Evolutionary conservation across 2,888 invertebrate genomes (phyloP).

Genomic region (Zhuqinia jingwanae): DNA sequence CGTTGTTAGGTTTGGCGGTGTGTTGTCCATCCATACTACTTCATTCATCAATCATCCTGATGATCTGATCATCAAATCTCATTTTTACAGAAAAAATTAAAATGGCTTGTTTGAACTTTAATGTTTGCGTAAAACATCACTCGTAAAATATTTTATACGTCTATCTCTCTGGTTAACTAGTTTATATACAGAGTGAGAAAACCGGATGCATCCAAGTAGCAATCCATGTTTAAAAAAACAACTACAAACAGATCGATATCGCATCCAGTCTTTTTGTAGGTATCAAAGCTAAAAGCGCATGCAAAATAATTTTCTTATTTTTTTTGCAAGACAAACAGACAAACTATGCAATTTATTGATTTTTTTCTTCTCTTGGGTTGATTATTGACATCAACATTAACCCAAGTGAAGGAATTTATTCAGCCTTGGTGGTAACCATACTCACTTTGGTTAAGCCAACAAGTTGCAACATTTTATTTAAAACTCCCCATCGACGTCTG

Average conservation of each 20-base stretch:
- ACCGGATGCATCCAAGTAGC: neutral
- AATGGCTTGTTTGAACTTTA: slow-evolving; percentile 27
- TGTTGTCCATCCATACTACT: neutral
- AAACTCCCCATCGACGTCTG: neutral
- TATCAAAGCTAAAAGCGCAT: no score
- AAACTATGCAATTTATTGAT: no score
- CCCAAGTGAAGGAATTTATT: neutral
- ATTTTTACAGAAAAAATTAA: neutral
- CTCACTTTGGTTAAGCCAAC: neutral
- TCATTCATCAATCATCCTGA: neutral
- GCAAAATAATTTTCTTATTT: no score
- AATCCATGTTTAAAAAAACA: no score
- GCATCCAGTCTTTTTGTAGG: no score
- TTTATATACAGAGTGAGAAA: neutral
- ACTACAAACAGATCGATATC: no score
- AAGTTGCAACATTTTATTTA: neutral
- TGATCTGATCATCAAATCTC: neutral
- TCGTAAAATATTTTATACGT: neutral
- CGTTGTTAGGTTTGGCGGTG: neutral
- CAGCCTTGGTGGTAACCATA: neutral
- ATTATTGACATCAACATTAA: neutral
- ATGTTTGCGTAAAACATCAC: slow-evolving; percentile 17
- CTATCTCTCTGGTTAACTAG: no score
- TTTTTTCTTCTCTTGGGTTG: no score
- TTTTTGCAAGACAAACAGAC: no score